A percentile compares a stretch with the other conserved stretches of the same genome.
Evolutionary conservation across 2,113 vertebrate genomes (phyloP).

Genomic region (Salvelinus fontinalis): DNA sequence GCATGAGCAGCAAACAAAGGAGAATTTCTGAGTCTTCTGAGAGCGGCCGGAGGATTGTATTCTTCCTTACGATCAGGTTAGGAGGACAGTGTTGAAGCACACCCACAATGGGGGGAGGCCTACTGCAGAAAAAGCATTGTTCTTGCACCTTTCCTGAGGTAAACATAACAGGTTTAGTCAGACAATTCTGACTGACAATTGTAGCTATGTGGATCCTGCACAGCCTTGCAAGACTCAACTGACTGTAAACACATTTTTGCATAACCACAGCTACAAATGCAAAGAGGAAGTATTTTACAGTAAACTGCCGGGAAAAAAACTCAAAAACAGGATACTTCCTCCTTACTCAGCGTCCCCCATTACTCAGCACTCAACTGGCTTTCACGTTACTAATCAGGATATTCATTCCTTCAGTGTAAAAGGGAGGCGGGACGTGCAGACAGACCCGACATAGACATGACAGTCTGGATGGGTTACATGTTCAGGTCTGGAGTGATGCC

Average conservation of each 20-base stretch:
- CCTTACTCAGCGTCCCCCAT: not conserved
- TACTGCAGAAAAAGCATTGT: too few relatives aligned
- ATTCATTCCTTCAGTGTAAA: not conserved
- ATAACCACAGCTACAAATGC: not conserved
- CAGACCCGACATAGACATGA: not conserved
- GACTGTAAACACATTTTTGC: not conserved
- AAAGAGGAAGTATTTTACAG: not conserved
- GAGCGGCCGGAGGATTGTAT: too few relatives aligned
- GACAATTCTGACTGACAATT: not conserved
- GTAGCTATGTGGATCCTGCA: too few relatives aligned
- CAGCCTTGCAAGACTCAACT: not conserved
- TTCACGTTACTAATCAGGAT: not conserved
- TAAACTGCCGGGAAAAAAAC: too few relatives aligned
- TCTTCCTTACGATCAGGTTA: not conserved
- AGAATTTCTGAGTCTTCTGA: not conserved
- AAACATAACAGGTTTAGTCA: not conserved
- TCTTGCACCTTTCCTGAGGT: not conserved
- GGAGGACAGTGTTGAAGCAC: not conserved
- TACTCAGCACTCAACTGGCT: too few relatives aligned
- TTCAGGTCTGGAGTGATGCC: not conserved
- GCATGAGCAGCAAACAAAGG: not conserved
- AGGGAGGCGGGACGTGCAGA: conserved; percentile 23
- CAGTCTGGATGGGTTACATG: not conserved
- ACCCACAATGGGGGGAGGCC: not conserved
- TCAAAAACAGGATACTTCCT: not conserved